Evolutionary conservation across 2,797 vertebrate species (phyloP).

Genomic region (Uromys caudimaculatus): DNA sequence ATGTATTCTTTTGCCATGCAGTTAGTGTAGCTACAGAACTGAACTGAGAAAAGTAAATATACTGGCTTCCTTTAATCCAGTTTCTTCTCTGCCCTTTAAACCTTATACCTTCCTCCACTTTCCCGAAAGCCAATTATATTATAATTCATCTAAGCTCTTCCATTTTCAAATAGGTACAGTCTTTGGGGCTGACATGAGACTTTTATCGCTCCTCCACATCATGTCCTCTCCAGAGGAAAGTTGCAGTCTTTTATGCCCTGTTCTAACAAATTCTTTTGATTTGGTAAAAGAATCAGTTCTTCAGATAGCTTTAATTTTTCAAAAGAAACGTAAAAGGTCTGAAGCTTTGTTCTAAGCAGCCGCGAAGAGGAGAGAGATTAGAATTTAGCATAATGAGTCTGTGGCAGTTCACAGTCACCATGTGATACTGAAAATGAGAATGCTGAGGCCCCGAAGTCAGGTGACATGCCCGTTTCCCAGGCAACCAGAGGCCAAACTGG

Average conservation of each 20-base stretch:
- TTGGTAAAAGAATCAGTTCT: constrained; percentile 39
- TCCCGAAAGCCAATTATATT: constrained; percentile 27
- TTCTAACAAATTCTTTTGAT: constrained; percentile 45
- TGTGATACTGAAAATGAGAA: not conserved
- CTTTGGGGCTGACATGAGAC: not conserved
- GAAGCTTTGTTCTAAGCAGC: constrained; percentile 42
- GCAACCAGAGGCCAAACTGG: not conserved
- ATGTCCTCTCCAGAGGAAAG: not conserved
- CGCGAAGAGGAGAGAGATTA: constrained; percentile 12
- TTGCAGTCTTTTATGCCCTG: not conserved
- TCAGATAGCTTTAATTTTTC: constrained; percentile 34
- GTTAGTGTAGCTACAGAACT: too few species aligned
- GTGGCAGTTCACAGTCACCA: not conserved
- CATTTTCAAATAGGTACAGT: constrained; percentile 42
- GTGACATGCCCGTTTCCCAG: not conserved
- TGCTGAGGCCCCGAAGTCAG: not conserved
- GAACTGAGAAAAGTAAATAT: constrained; percentile 57
- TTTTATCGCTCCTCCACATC: not conserved
- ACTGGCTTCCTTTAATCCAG: not conserved
- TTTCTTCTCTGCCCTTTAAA: constrained; percentile 58
- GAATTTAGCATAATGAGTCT: constrained; percentile 31
- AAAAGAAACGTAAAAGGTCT: not conserved
- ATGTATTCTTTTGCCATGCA: not conserved
- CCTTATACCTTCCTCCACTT: not conserved
- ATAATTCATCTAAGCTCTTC: not conserved